Conservation (phyloP, 2,113 vertebrate genomes). For the Chionis minor region DNA sequence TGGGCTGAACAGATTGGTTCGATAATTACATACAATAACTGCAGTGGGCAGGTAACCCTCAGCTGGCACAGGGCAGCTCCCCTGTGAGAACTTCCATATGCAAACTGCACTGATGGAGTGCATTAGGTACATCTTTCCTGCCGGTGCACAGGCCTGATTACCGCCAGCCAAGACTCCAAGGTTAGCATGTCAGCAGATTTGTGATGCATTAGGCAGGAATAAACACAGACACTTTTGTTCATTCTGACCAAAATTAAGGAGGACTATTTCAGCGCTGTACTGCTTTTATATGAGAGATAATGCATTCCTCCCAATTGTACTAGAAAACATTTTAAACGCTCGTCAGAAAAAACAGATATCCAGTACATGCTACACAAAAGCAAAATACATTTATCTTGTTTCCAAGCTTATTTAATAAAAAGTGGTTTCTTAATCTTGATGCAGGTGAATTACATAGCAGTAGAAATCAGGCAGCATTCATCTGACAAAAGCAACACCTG, state of each 20-base stretch:
- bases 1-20: conserved; percentile 98
- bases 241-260: conserved; percentile 77
- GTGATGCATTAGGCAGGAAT: conserved; percentile 89
- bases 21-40: conserved; percentile 99
- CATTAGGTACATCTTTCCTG: conserved; percentile 81
- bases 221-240: conserved; percentile 87
- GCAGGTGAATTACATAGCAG: conserved; percentile 64
- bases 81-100: conserved; percentile 92
- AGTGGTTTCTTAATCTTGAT: conserved; percentile 65
- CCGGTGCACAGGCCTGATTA: conserved; percentile 83
- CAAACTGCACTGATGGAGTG: conserved; percentile 86
- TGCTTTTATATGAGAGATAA: conserved; percentile 62
- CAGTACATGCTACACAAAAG: conserved; percentile 37
- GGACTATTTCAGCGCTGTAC: conserved; percentile 64
- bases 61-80: conserved; percentile 90
- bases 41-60: conserved; percentile 92
- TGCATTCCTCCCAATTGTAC: conserved; percentile 56
- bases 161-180: conserved; percentile 82
- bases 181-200: conserved; percentile 88
- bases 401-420: conserved; percentile 73
- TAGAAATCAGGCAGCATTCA: conserved; percentile 69
- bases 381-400: conserved; percentile 68
- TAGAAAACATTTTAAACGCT: conserved; percentile 59
- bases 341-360: conserved; percentile 61
- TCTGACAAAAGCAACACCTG: conserved; percentile 57